These are phyloP conservation scores for Apodemus sylvaticus DNA, from an alignment of 2,113 vertebrate genomes.

Conservation along the genomic window DNA sequence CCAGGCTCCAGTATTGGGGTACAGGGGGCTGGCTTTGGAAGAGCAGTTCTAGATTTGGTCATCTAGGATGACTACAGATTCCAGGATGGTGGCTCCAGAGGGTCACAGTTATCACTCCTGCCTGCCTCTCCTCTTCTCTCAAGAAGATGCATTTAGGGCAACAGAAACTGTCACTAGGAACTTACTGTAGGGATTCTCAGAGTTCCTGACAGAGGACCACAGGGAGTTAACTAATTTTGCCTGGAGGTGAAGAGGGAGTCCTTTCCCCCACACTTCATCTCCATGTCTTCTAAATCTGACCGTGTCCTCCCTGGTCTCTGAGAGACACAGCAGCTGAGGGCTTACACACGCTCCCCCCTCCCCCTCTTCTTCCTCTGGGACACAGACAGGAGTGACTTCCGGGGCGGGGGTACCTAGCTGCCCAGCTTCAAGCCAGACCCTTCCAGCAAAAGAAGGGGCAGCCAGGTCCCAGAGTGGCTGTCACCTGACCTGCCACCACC, in stretches of 20 bases:
- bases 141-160: background rate
- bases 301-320: background rate
- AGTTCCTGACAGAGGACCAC: background rate
- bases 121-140: background rate
- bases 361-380: fast-evolving
- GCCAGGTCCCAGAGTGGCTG: background rate
- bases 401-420: fast-evolving
- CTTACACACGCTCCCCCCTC: fast-evolving
- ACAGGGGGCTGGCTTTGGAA: background rate
- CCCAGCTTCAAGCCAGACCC: no score
- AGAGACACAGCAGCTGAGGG: background rate
- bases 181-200: background rate
- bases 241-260: fast-evolving
- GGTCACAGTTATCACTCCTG: background rate
- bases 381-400: background rate
- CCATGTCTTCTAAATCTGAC: background rate
- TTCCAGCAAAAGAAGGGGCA: no score
- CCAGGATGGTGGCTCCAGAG: no score
- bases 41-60: background rate
- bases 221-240: background rate
- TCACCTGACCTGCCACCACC: background rate
- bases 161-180: background rate
- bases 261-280: background rate
- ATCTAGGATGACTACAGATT: fast-evolving
- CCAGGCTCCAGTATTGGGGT: fast-evolving